Evolutionary conservation across 2,888 invertebrate species (phyloP).

Genomic region (Andricus quercusramuli): DNA sequence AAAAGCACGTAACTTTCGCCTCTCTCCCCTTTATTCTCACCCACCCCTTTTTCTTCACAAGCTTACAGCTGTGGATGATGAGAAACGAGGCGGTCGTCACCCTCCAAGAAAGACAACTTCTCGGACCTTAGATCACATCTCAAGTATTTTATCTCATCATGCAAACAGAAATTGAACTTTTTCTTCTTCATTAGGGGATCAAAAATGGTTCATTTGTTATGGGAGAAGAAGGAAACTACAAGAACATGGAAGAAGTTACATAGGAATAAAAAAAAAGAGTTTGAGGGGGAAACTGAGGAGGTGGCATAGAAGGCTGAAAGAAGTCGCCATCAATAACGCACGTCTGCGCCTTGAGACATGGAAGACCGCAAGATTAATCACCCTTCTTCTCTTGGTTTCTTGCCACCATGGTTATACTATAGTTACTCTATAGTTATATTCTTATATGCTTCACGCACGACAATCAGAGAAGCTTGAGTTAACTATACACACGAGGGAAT

Average conservation of each 20-base stretch:
- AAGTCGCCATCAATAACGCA: slow-evolving; percentile 79
- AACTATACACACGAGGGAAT: slow-evolving; percentile 45
- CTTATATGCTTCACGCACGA: slow-evolving; percentile 62
- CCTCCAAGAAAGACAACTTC: slow-evolving; percentile 61
- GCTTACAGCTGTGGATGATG: slow-evolving; percentile 75
- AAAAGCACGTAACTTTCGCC: slow-evolving; percentile 74
- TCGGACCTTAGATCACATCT: slow-evolving; percentile 51
- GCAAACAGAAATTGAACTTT: neutral
- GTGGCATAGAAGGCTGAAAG: slow-evolving; percentile 70
- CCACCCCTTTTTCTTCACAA: slow-evolving; percentile 55
- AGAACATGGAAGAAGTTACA: slow-evolving; percentile 21
- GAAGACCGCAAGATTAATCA: slow-evolving; percentile 79
- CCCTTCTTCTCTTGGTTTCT: slow-evolving; percentile 75
- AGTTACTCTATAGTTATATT: slow-evolving; percentile 47
- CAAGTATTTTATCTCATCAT: neutral
- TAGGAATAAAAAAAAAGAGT: slow-evolving; percentile 18
- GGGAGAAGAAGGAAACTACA: neutral
- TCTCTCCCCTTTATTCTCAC: slow-evolving; percentile 63
- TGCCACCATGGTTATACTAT: slow-evolving; percentile 69
- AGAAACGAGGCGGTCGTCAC: slow-evolving; percentile 75
- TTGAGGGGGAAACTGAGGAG: slow-evolving; percentile 23
- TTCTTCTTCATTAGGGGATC: neutral
- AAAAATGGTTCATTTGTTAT: slow-evolving; percentile 16
- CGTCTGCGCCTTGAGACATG: slow-evolving; percentile 77
- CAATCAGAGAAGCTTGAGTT: slow-evolving; percentile 66